A percentile compares a stretch with the other conserved stretches of the same genome.
phyloP scores from a whole-genome alignment of 2,888 invertebrate genomes.

The Himalopsyche kuldschensis region DNA sequence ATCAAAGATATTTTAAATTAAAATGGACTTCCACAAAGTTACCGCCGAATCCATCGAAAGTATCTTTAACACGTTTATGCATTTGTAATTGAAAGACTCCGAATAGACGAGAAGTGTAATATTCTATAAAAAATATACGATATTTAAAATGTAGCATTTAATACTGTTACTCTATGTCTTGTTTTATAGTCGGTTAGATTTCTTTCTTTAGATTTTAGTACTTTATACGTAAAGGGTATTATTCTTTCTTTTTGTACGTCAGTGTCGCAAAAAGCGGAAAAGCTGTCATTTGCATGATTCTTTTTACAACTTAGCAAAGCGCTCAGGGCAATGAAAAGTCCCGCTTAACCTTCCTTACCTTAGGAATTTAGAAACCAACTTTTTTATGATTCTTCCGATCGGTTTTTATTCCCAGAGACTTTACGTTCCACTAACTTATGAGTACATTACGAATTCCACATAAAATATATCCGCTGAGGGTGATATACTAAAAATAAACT shows the following conservation, averaged over 20 bases:
- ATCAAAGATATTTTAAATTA: no score
- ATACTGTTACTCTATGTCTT: background rate
- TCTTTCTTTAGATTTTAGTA: background rate
- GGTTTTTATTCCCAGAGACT: background rate
- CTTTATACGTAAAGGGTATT: background rate
- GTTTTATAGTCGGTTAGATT: background rate
- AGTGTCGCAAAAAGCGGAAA: slow-evolving; percentile 2
- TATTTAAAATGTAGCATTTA: background rate
- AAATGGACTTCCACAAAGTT: background rate
- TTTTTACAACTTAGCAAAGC: slow-evolving; percentile 14
- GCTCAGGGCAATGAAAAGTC: background rate
- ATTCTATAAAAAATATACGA: no score
- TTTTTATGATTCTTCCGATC: background rate
- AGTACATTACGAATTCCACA: background rate
- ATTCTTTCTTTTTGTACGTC: background rate
- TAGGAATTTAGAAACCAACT: background rate
- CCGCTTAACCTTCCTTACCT: background rate
- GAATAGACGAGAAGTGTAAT: no score
- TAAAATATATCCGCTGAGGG: background rate
- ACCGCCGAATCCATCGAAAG: background rate
- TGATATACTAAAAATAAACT: background rate
- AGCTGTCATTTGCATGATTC: slow-evolving; percentile 18
- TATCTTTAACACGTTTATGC: background rate
- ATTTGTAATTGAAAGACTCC: no score
- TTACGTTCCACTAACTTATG: background rate